A percentile compares a stretch with the other conserved stretches of the same genome.
Evolutionary conservation across 2,888 invertebrate species (phyloP).

Genomic region (Harpalus rubripes): DNA sequence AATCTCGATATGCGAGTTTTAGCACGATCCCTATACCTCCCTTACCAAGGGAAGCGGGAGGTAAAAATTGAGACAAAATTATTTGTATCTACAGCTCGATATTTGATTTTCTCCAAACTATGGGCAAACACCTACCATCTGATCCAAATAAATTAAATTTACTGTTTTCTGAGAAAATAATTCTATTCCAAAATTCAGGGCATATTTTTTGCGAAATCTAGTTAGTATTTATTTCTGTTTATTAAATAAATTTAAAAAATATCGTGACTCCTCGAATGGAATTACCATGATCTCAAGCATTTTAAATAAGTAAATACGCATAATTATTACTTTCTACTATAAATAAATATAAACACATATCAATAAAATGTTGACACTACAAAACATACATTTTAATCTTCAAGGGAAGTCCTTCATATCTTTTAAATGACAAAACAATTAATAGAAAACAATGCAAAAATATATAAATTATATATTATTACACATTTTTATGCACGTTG

Average conservation of each 20-base stretch:
- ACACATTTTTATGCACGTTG: not conserved
- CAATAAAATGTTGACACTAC: constrained; percentile 15
- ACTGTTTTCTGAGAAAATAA: too few species aligned
- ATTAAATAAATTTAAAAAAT: constrained; percentile 3
- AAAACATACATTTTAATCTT: not conserved
- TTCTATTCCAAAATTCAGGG: too few species aligned
- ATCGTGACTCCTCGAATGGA: not conserved
- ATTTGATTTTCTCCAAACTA: too few species aligned
- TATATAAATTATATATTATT: not conserved
- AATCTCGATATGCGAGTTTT: too few species aligned
- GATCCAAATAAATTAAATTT: too few species aligned
- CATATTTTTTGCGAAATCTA: too few species aligned
- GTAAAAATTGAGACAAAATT: too few species aligned
- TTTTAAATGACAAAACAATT: constrained; percentile 3
- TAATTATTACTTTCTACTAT: constrained; percentile 1
- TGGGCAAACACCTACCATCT: too few species aligned
- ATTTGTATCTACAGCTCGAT: too few species aligned
- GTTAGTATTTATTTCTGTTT: not conserved
- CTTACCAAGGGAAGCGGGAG: too few species aligned
- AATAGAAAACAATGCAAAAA: not conserved
- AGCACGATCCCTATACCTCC: too few species aligned
- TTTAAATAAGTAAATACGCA: not conserved
- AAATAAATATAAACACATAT: not conserved
- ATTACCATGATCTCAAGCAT: not conserved
- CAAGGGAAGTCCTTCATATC: not conserved